phyloP scores from a whole-genome alignment of 2,888 invertebrate species.

The Plebejus anna region DNA sequence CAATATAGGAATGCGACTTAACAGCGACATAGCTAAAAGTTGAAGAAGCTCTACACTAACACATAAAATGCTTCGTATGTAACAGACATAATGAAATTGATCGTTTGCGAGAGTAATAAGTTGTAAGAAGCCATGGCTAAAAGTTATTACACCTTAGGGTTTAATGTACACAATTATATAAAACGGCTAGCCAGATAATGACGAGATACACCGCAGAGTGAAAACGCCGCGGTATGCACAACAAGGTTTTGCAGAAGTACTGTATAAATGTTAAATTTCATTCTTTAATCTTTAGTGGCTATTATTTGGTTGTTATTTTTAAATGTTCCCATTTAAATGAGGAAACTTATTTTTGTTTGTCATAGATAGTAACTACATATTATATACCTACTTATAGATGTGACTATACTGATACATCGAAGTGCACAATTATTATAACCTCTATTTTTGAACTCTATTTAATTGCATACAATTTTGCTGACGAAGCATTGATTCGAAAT shows the following conservation, averaged over 20 bases:
- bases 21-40: not conserved
- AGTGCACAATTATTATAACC: not conserved
- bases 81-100: not conserved
- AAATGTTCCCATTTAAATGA: too few species aligned
- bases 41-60: not conserved
- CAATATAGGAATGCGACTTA: not conserved
- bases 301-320: too few species aligned
- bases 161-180: conserved; percentile 26
- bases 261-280: too few species aligned
- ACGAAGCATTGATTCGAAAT: not conserved
- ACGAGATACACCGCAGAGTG: not conserved
- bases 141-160: conserved; percentile 23
- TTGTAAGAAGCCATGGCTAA: conserved; percentile 14
- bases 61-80: not conserved
- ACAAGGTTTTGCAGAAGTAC: not conserved
- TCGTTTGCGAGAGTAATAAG: conserved; percentile 1
- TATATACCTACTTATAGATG: too few species aligned
- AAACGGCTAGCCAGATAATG: conserved; percentile 23
- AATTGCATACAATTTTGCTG: not conserved
- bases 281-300: too few species aligned
- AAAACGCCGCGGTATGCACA: not conserved
- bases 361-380: too few species aligned
- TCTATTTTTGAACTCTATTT: not conserved
- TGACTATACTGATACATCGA: too few species aligned
- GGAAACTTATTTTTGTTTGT: too few species aligned